phyloP scores from a whole-genome alignment of 1,140 invertebrate species.

The Proales similis region DNA sequence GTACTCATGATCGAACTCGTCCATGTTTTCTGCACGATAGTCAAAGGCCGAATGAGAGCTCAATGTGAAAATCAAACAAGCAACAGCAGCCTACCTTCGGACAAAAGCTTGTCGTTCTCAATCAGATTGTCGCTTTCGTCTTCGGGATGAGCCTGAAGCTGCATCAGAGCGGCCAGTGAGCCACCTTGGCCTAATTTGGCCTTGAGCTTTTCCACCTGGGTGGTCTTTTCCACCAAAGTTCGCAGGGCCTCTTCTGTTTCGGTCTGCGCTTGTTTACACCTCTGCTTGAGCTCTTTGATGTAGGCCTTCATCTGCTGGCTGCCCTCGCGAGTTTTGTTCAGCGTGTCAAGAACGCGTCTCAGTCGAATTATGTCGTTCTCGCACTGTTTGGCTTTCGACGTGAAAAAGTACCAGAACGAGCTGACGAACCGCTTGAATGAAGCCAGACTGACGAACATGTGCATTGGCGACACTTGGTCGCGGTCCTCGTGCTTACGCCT shows the following conservation, averaged over 20 bases:
- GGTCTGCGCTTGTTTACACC: constrained; percentile 47
- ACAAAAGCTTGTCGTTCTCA: constrained; percentile 48
- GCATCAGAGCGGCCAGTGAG: constrained; percentile 48
- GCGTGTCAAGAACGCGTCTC: constrained; percentile 47
- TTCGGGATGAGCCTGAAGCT: constrained; percentile 48
- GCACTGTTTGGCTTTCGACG: constrained; percentile 45
- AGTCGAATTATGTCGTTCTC: constrained; percentile 47
- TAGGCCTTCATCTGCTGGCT: constrained; percentile 49
- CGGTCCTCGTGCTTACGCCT: constrained; percentile 13
- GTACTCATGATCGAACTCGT: constrained; percentile 53
- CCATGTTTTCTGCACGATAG: constrained; percentile 46
- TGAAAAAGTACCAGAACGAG: constrained; percentile 47
- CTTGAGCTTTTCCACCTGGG: constrained; percentile 49
- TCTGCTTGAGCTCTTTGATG: constrained; percentile 45
- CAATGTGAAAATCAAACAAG: not conserved
- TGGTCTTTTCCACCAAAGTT: constrained; percentile 48
- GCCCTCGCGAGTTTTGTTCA: constrained; percentile 49
- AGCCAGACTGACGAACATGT: constrained; percentile 47
- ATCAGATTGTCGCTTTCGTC: constrained; percentile 40
- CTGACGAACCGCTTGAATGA: constrained; percentile 49
- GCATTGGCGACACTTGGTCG: not conserved
- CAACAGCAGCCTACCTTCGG: constrained; percentile 42
- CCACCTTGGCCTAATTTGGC: constrained; percentile 47
- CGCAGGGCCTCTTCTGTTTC: constrained; percentile 45
- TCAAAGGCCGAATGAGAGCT: not conserved